Percentiles rank a stretch among this genome's conserved stretches.
Conservation (phyloP, 2,797 vertebrate species). For the Neomorphus geoffroyi region DNA sequence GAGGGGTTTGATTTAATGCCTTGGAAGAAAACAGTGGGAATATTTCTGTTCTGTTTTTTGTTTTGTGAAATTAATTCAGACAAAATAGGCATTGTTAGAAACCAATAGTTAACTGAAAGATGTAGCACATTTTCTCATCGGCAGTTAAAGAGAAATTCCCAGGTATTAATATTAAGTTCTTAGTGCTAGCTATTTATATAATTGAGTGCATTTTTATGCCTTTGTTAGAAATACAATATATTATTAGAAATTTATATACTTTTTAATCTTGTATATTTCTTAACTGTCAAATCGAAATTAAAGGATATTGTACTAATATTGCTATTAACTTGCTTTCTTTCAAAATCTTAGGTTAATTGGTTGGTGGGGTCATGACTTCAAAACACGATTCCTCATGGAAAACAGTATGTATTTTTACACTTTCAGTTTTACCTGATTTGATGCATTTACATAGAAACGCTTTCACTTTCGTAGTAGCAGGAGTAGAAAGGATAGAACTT, state of each 20-base stretch:
- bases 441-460: not conserved
- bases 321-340: not conserved
- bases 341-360: conserved; percentile 81
- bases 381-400: conserved; percentile 89
- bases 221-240: not conserved
- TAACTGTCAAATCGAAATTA: not conserved
- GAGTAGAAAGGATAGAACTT: not conserved
- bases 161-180: not conserved
- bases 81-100: not conserved
- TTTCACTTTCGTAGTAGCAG: not conserved
- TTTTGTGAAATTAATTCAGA: not conserved
- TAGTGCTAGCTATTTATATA: not conserved
- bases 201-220: not conserved
- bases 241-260: not conserved
- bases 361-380: conserved; percentile 93
- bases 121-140: not conserved
- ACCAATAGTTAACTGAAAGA: conserved; percentile 46
- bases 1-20: not conserved
- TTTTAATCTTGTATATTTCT: not conserved
- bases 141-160: not conserved
- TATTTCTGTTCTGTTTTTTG: not conserved
- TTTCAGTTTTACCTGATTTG: not conserved
- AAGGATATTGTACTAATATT: not conserved
- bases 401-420: conserved; percentile 80
- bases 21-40: not conserved